Evolutionary conservation across 2,888 invertebrate species (phyloP).

Genomic region (Protodeltote pygarga): DNA sequence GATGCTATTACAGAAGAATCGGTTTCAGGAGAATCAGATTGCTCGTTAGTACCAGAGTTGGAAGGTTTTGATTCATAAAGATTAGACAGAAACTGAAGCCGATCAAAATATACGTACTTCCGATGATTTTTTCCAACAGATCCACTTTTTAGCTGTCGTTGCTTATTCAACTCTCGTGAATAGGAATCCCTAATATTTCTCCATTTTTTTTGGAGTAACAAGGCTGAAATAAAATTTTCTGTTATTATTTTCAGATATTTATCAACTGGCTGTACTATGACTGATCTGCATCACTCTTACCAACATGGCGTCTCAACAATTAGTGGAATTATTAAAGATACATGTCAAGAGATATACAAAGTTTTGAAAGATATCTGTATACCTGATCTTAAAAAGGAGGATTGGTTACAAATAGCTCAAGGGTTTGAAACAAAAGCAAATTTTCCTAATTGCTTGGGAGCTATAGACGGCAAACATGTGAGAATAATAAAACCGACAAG

Average conservation of each 20-base stretch:
- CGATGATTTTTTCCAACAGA: conserved; percentile 17
- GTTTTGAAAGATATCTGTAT: conserved; percentile 11
- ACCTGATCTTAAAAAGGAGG: conserved; percentile 17
- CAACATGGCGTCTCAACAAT: conserved; percentile 25
- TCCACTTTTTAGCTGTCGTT: conserved; percentile 22
- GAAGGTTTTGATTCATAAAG: conserved; percentile 7
- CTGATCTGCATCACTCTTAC: conserved; percentile 25
- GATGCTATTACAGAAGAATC: not conserved
- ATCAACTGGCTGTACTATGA: conserved; percentile 25
- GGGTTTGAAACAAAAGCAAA: conserved; percentile 24
- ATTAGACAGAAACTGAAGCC: conserved; percentile 9
- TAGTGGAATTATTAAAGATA: conserved; percentile 25
- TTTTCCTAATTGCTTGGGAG: conserved; percentile 24
- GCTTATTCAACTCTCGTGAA: conserved; percentile 14
- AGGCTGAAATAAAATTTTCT: conserved; percentile 18
- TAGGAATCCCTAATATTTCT: conserved; percentile 17
- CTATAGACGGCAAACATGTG: conserved; percentile 23
- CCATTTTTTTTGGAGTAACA: conserved; percentile 26
- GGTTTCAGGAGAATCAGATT: conserved; percentile 10
- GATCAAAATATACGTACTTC: conserved; percentile 6
- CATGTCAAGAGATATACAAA: conserved; percentile 20
- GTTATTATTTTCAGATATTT: conserved; percentile 18
- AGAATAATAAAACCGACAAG: conserved; percentile 21
- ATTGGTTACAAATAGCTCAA: conserved; percentile 19
- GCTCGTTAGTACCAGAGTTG: conserved; percentile 6